Evolutionary conservation across 2,888 invertebrate genomes (phyloP), one percentile per base, ranked within the genome.

Genomic region (Eustalomyia histrio): DNA sequence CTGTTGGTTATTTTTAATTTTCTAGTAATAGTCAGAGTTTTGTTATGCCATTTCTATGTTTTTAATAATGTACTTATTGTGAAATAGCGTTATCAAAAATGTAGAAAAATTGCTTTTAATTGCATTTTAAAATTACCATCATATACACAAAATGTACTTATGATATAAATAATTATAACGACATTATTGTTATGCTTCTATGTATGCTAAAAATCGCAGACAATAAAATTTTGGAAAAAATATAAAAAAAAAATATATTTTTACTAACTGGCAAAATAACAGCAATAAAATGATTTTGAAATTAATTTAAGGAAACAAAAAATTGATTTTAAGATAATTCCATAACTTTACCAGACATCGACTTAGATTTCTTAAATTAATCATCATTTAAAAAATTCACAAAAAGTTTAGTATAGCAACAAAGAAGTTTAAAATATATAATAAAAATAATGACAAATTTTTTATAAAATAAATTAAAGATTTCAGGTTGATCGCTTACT

Each of bases 101-200:
- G n/a, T 73, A 60, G 52, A 74, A 55, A 58, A 68, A 73, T 64
- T 58, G 75, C 73, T 83, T 86, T 87, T 88, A 88, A 88, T 88
- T 88, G 87, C 88, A 88, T 88, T 88, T 86, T 86, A 85, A 88
- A 88, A 88, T 86, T 87, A 87, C 85, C 85, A 86, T 84, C 87
- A 47, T 21, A 14, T 35, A 35, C 87, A 88, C 87, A 86, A 88
- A 87, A 88, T 88, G 87, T 88, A 86, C 88, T 87, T 88, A 87
- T 87, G 85, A 86, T 85, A 87, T 88, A 88, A 88, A 88, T 88
- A 88, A 88, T 88, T 87, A 85, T 86, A 87, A 87, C 85, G 86
- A 84, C 85, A 86, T 86, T 88, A 50, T 21, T 63, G 86, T 86
- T 84, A 85, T 29, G 7, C 29, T 3, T 29, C 3, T 29, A 7